These are phyloP conservation scores for Pantherophis vulpinus DNA, from an alignment of 2,797 vertebrate genomes.

Conservation along the genomic window DNA sequence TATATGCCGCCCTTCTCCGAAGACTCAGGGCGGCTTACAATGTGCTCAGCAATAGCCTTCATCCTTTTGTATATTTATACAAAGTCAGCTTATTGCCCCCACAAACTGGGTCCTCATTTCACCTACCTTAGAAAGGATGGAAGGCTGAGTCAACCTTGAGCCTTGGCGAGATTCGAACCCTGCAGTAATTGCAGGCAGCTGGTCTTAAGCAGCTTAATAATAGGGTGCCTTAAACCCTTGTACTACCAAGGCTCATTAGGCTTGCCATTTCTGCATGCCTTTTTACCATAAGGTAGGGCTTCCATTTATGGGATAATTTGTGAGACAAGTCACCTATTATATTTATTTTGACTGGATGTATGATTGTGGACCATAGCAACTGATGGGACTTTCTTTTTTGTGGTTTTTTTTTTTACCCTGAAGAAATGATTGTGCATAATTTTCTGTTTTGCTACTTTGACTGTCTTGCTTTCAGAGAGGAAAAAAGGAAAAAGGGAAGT, in stretches of 20 bases:
- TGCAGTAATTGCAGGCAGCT: too few species aligned
- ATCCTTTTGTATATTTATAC: too few species aligned
- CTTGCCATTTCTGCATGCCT: background rate
- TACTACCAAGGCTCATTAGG: background rate
- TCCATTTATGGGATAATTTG: background rate
- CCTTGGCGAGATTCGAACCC: too few species aligned
- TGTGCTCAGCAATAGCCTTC: too few species aligned
- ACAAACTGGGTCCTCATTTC: too few species aligned
- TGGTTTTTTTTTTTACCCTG: background rate
- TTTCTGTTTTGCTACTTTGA: background rate
- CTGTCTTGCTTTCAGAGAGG: background rate
- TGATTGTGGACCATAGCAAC: background rate
- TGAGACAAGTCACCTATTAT: background rate
- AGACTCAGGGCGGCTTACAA: too few species aligned
- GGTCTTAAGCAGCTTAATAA: too few species aligned
- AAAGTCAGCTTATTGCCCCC: too few species aligned
- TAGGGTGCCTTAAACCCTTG: too few species aligned
- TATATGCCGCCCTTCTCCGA: too few species aligned
- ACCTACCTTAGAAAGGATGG: too few species aligned
- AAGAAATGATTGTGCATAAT: background rate
- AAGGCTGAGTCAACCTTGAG: too few species aligned
- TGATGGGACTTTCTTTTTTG: background rate
- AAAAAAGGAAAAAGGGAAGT: background rate
- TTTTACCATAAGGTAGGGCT: background rate
- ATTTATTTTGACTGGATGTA: background rate